phyloP scores from a whole-genome alignment of 1,140 invertebrate species.

The Drosophila repleta region DNA sequence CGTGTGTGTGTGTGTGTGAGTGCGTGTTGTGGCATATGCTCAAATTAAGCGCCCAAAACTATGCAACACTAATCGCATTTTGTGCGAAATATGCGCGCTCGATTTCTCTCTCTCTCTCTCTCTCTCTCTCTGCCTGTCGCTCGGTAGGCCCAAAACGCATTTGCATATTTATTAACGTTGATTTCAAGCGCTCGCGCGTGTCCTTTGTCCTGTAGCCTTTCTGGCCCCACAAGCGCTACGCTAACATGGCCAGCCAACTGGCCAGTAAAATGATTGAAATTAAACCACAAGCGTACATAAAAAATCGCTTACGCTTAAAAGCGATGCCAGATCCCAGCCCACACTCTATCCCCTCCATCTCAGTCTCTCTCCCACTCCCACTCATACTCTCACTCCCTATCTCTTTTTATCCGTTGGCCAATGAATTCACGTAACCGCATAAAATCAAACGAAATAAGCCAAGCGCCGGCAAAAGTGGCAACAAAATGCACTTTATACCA shows the following conservation, averaged over 20 bases:
- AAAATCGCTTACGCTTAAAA: constrained; percentile 80
- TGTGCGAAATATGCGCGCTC: constrained; percentile 31
- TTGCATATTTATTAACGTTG: constrained; percentile 80
- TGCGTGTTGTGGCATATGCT: constrained; percentile 28
- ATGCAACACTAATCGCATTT: constrained; percentile 66
- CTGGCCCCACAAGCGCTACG: not conserved
- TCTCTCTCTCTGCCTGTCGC: too few relatives aligned
- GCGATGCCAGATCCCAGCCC: constrained; percentile 3
- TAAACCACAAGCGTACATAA: constrained; percentile 78
- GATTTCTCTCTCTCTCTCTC: too few relatives aligned
- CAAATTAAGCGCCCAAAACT: constrained; percentile 38
- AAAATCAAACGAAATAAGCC: constrained; percentile 82
- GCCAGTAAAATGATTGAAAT: constrained; percentile 77
- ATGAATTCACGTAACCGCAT: constrained; percentile 81
- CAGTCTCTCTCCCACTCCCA: not conserved
- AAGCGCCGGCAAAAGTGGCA: constrained; percentile 73
- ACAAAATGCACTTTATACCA: constrained; percentile 78
- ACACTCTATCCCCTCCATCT: not conserved
- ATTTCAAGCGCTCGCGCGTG: constrained; percentile 43
- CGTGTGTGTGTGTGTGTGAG: not conserved
- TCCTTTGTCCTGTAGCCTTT: constrained; percentile 7
- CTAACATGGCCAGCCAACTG: constrained; percentile 45
- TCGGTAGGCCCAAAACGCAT: constrained; percentile 38
- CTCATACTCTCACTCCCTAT: not conserved
- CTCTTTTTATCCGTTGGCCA: constrained; percentile 44